Evolutionary conservation across 2,888 invertebrate species (phyloP).

Genomic region (Sesia apiformis): DNA sequence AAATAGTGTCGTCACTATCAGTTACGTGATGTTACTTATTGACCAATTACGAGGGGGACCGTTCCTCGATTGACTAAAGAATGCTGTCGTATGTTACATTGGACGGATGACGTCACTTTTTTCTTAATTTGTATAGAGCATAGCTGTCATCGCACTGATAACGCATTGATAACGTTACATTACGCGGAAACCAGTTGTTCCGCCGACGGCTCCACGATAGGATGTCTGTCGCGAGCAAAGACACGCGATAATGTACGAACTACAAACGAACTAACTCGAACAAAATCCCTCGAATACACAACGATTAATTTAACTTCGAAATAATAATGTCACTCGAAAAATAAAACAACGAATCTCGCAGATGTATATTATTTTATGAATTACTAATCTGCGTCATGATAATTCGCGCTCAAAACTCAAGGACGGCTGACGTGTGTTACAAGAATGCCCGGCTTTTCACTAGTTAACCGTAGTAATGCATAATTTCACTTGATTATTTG

Average conservation of each 20-base stretch:
- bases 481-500: conserved; percentile 51
- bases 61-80: too few species aligned
- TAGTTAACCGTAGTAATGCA: conserved; percentile 24
- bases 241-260: conserved; percentile 42
- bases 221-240: conserved; percentile 39
- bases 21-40: too few species aligned
- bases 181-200: conserved; percentile 33
- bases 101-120: too few species aligned
- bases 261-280: conserved; percentile 46
- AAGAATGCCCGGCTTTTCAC: conserved; percentile 19
- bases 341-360: background rate
- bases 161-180: background rate
- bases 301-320: background rate
- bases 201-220: conserved; percentile 43
- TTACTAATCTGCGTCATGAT: background rate
- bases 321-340: background rate
- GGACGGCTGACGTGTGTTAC: conserved; percentile 21
- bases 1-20: too few species aligned
- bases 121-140: too few species aligned
- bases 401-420: conserved; percentile 8
- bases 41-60: too few species aligned
- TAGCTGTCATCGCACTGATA: too few species aligned
- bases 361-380: background rate
- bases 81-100: too few species aligned
- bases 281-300: conserved; percentile 25